Evolutionary conservation across 1,140 invertebrate species (phyloP).

Genomic region (Streblospio benedicti): DNA sequence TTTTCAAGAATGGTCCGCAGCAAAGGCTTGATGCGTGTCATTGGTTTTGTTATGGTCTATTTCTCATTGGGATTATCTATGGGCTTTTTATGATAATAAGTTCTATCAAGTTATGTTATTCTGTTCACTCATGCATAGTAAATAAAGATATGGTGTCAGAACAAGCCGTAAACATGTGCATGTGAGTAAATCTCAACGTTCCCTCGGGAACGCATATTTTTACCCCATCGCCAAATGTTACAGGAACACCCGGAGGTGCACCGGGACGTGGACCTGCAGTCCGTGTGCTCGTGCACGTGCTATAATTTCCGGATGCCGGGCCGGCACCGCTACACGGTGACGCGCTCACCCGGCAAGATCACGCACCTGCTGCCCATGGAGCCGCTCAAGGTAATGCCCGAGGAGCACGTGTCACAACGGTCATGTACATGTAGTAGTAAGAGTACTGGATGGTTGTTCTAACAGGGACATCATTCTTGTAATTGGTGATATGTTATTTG

Average conservation of each 20-base stretch:
- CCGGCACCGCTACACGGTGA: conserved; percentile 55
- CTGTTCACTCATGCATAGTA: not conserved
- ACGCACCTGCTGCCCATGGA: conserved; percentile 61
- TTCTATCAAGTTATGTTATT: not conserved
- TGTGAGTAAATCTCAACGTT: not conserved
- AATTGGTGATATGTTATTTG: too few relatives aligned
- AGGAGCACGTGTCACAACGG: too few relatives aligned
- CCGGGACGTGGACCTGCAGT: conserved; percentile 57
- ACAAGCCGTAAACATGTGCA: conserved; percentile 7
- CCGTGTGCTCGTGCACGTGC: conserved; percentile 75
- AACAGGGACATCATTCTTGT: too few relatives aligned
- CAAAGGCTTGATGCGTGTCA: not conserved
- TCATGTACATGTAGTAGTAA: too few relatives aligned
- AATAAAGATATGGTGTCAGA: not conserved
- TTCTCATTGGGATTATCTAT: not conserved
- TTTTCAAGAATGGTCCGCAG: not conserved
- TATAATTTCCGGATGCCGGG: conserved; percentile 51
- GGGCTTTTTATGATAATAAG: conserved; percentile 25
- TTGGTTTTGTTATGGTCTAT: not conserved
- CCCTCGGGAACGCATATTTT: conserved; percentile 45
- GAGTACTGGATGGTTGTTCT: too few relatives aligned
- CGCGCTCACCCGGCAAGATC: conserved; percentile 64
- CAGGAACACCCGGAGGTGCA: conserved; percentile 30
- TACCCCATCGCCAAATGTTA: conserved; percentile 38
- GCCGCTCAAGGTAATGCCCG: conserved; percentile 51